Conservation (phyloP, 2,888 invertebrate species). For the Meganola albula region DNA sequence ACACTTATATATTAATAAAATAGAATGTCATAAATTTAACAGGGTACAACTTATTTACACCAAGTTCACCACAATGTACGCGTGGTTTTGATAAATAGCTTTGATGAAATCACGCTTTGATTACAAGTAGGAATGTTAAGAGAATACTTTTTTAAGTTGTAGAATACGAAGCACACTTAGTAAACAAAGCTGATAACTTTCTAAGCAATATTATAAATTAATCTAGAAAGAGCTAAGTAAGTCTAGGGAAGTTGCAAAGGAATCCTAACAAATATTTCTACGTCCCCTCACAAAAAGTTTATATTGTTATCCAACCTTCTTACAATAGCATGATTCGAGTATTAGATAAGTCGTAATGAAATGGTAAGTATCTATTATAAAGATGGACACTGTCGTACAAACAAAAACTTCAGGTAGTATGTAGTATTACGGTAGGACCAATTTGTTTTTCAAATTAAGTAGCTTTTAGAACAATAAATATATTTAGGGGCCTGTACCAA, state of each 20-base stretch:
- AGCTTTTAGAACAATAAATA: too few relatives aligned
- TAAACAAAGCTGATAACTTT: constrained; percentile 23
- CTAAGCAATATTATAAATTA: constrained; percentile 21
- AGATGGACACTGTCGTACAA: too few relatives aligned
- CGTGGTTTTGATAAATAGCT: constrained; percentile 32
- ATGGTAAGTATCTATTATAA: too few relatives aligned
- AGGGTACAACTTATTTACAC: constrained; percentile 75
- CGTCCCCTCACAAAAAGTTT: constrained; percentile 30
- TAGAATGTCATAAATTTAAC: constrained; percentile 77
- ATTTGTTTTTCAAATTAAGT: too few relatives aligned
- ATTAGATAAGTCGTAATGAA: constrained; percentile 29
- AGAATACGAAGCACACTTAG: constrained; percentile 21
- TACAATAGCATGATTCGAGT: constrained; percentile 36
- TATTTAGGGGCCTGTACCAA: too few relatives aligned
- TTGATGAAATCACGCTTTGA: constrained; percentile 25
- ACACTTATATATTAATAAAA: constrained; percentile 74
- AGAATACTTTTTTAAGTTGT: constrained; percentile 12
- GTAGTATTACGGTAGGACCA: too few relatives aligned
- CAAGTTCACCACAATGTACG: too few relatives aligned
- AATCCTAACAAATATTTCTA: constrained; percentile 31
- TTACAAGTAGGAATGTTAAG: constrained; percentile 20
- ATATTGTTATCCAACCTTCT: constrained; percentile 30
- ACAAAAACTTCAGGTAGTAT: too few relatives aligned
- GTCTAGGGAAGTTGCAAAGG: constrained; percentile 36
- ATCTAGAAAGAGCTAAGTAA: constrained; percentile 19